Evolutionary conservation across 1,140 invertebrate species (phyloP).

Genomic region (Dreissena rostriformis): DNA sequence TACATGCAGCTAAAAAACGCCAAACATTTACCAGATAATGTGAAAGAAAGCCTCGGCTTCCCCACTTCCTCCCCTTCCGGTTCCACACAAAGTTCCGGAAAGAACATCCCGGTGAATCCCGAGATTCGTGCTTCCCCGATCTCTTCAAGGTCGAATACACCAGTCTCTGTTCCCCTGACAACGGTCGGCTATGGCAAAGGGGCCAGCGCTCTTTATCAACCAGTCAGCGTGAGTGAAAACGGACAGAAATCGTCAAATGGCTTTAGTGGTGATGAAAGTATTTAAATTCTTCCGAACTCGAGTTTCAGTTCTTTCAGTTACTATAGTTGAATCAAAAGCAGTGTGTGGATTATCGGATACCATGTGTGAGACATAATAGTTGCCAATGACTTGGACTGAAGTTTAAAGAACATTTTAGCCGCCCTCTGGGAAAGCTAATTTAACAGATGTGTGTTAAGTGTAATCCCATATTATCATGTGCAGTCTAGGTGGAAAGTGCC

Average conservation of each 20-base stretch:
- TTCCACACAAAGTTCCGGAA: conserved; percentile 56
- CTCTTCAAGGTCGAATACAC: conserved; percentile 44
- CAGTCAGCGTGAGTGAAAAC: conserved; percentile 42
- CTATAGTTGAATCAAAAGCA: no score
- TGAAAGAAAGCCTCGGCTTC: conserved; percentile 77
- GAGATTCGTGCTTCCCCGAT: conserved; percentile 2
- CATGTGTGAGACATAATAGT: no score
- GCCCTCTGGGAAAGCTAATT: no score
- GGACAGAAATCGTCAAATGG: conserved; percentile 56
- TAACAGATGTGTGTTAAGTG: no score
- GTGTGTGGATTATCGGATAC: no score
- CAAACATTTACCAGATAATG: conserved; percentile 72
- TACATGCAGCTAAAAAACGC: conserved; percentile 89
- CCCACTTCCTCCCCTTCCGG: conserved; percentile 39
- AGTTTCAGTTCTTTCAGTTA: no score
- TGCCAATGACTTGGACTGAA: no score
- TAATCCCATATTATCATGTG: no score
- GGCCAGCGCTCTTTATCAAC: conserved; percentile 52
- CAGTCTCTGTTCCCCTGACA: conserved; percentile 2
- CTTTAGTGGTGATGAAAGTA: conserved; percentile 76
- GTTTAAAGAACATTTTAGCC: no score
- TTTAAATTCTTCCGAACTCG: conserved; percentile 72
- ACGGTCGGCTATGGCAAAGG: conserved; percentile 16
- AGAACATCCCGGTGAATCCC: conserved; percentile 53
- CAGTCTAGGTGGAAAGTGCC: no score